These are phyloP conservation scores for Azorinus chamasolen DNA, from an alignment of 2,888 invertebrate genomes.

Conservation along the genomic window DNA sequence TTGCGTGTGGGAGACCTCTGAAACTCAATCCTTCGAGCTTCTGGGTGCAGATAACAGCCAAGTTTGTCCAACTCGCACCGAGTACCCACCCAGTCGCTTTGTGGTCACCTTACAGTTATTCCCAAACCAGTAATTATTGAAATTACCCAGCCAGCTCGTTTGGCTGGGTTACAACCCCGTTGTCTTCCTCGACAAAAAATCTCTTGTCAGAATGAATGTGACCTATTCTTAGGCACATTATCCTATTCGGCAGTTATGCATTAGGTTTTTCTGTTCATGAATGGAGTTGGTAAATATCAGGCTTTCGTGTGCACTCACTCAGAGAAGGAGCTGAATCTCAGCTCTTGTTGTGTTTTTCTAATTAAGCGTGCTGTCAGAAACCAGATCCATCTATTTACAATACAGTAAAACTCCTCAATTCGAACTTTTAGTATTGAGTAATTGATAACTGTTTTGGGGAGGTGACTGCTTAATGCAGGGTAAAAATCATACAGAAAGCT, in stretches of 20 bases:
- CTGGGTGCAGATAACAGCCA: slow-evolving; percentile 54
- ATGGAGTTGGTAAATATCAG: slow-evolving; percentile 28
- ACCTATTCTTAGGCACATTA: slow-evolving; percentile 19
- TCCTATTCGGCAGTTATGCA: slow-evolving; percentile 61
- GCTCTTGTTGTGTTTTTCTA: slow-evolving; percentile 65
- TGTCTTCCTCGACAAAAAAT: slow-evolving; percentile 68
- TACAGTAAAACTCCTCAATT: no score
- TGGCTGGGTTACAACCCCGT: slow-evolving; percentile 58
- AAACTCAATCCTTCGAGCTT: slow-evolving; percentile 44
- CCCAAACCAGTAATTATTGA: slow-evolving; percentile 61
- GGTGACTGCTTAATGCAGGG: no score
- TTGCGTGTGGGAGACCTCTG: slow-evolving; percentile 57
- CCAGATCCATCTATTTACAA: neutral
- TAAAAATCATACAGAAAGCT: no score
- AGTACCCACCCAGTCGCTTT: slow-evolving; percentile 53
- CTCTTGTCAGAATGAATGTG: slow-evolving; percentile 49
- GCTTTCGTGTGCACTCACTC: slow-evolving; percentile 56
- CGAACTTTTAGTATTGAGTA: no score
- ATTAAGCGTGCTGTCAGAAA: slow-evolving; percentile 59
- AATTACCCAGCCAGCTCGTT: slow-evolving; percentile 50
- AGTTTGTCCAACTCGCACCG: slow-evolving; percentile 53
- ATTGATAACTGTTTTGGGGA: no score
- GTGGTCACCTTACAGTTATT: slow-evolving; percentile 63
- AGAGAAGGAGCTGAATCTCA: slow-evolving; percentile 52
- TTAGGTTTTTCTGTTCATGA: slow-evolving; percentile 42